Conservation (phyloP, 2,113 vertebrate species). For the Colinus virginianus region DNA sequence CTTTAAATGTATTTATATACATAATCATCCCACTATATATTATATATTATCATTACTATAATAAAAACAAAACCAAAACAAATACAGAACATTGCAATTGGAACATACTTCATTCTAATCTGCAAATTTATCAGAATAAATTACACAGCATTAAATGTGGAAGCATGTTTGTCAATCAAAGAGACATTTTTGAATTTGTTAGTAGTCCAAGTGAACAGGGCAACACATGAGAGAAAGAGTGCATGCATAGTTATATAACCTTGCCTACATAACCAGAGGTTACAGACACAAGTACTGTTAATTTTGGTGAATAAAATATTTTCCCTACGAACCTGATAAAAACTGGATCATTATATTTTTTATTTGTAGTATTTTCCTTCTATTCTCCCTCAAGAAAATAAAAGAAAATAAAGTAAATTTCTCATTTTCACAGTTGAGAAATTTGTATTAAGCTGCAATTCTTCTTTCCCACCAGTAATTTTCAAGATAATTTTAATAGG, state of each 20-base stretch:
- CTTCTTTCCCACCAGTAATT: rapidly evolving
- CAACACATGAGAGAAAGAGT: not conserved
- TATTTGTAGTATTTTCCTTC: rapidly evolving
- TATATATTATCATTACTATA: not conserved
- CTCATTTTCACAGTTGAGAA: not conserved
- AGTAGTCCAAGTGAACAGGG: not conserved
- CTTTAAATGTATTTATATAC: not conserved
- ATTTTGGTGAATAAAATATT: not conserved
- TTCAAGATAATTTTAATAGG: not conserved
- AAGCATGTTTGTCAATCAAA: conserved; percentile 9
- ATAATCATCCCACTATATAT: too few relatives aligned
- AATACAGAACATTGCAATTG: not conserved
- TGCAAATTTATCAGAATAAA: not conserved
- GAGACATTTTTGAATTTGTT: not conserved
- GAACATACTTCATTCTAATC: conserved; percentile 4
- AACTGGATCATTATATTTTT: not conserved
- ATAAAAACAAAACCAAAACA: not conserved
- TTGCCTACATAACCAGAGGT: not conserved
- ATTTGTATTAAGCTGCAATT: not conserved
- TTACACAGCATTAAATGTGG: not conserved
- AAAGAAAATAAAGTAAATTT: not conserved
- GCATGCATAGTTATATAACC: not conserved
- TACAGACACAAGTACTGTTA: rapidly evolving
- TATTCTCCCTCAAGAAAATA: not conserved
- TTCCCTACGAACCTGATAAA: not conserved